Conservation (phyloP, 2,888 invertebrate species). For the Spicauda simplicius region DNA sequence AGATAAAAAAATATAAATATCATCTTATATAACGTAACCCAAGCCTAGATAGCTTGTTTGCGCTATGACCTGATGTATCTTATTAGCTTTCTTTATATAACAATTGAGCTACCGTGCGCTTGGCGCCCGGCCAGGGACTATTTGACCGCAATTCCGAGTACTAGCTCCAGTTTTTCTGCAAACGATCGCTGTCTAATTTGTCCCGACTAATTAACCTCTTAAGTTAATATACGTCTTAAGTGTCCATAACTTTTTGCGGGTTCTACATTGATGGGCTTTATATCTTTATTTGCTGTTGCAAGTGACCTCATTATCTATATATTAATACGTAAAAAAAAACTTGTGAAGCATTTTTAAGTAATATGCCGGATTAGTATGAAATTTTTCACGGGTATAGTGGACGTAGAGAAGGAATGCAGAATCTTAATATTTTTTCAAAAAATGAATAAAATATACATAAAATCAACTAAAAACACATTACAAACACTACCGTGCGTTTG, state of each 20-base stretch:
- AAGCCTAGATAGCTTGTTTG: constrained; percentile 26
- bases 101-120: constrained; percentile 27
- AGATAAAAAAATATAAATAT: background rate
- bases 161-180: constrained; percentile 34
- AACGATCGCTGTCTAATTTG: constrained; percentile 36
- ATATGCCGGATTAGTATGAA: too few species aligned
- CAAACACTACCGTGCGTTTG: too few species aligned
- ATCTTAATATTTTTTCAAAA: too few species aligned
- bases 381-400: too few species aligned
- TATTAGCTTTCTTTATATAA: constrained; percentile 34
- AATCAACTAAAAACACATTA: too few species aligned
- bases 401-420: too few species aligned
- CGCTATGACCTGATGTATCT: constrained; percentile 25
- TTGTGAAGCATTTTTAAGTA: too few species aligned
- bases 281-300: background rate
- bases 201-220: constrained; percentile 30
- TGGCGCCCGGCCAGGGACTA: constrained; percentile 32
- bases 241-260: constrained; percentile 7
- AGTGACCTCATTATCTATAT: too few species aligned
- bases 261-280: background rate
- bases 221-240: constrained; percentile 30
- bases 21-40: background rate
- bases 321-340: too few species aligned
- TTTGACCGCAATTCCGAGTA: constrained; percentile 35
- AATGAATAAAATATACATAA: too few species aligned